Evolutionary conservation across 1,140 invertebrate genomes (phyloP), one percentile per base, ranked within the genome.

Genomic region (Asbolus verrucosus): DNA sequence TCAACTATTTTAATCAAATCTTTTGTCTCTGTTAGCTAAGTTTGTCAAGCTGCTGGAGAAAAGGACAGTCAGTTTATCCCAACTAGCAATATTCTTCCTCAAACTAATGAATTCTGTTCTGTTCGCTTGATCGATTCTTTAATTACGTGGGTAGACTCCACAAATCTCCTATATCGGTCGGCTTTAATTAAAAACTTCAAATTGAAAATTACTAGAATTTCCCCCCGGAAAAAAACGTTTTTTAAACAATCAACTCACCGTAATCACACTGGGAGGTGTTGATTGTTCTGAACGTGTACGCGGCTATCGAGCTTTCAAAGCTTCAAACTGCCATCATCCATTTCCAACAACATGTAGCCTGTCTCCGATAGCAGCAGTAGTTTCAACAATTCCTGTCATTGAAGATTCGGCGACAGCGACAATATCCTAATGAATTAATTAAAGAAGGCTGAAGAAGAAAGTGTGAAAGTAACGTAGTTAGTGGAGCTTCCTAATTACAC

Each of bases 51-150:
- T 41, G 11, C 36, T 65, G 11, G 30, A 41, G 61, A 41, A 39
- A 41, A 41, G 36, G 19, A 41, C 39, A 65, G 61, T 62, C 39
- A 36, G 60, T 13, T 65, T 65, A 65, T 41, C 39, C 39, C 36
- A 41, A 65, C 33, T 65, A 39, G 61, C 33, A 41, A 43, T 60
- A 39, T 59, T 39, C 46, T 41, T 38, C 43, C 43, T 41, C 9
- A 33, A 21, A 21, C 46, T 54, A 61, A 67, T 59, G 31, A 67
- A 67, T 67, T 67, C 66, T 41, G 18, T 33, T 54, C 50, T 67
- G 50, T 67, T 60, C 66, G 46, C 46, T 50, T 67, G 66, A 67
- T 67, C 66, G 66, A 67, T 67, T 67, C 66, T 67, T 67, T 67
- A 67, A 67, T 67, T 67, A 67, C 66, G 66, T 67, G 66, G 66